Conservation (phyloP, 53 echinoderm and acorn worm species). For the Temnopleurus reevesii region DNA sequence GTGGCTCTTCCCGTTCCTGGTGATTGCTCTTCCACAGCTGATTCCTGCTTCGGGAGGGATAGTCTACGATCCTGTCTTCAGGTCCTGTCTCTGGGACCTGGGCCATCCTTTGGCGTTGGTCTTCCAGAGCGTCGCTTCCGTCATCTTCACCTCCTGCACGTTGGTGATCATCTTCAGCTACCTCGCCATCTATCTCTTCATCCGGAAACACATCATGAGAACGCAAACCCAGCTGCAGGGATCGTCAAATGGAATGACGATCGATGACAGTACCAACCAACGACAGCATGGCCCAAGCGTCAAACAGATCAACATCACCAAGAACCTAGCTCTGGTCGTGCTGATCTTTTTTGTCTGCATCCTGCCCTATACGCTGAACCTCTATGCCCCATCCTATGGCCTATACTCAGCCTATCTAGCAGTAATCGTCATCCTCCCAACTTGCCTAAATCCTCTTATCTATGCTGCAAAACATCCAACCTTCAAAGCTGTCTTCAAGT, state of each 20-base stretch:
- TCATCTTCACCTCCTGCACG: not conserved
- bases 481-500: constrained; percentile 46
- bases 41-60: constrained; percentile 29
- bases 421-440: not conserved
- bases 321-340: constrained; percentile 24
- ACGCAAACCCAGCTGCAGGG: not conserved
- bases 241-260: not conserved
- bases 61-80: constrained; percentile 22
- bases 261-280: not conserved
- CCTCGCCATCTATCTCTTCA: constrained; percentile 18
- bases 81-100: constrained; percentile 17
- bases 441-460: constrained; percentile 23
- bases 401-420: constrained; percentile 1
- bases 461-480: constrained; percentile 37
- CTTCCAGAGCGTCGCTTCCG: not conserved
- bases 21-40: constrained; percentile 10
- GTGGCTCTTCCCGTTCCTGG: constrained; percentile 31
- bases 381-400: not conserved
- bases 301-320: constrained; percentile 51
- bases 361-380: not conserved
- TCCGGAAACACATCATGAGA: not conserved
- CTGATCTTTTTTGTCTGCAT: constrained; percentile 26
- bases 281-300: not conserved
- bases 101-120: not conserved
- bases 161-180: constrained; percentile 37